phyloP scores from a whole-genome alignment of 2,113 vertebrate genomes.

The Dasyurus viverrinus region DNA sequence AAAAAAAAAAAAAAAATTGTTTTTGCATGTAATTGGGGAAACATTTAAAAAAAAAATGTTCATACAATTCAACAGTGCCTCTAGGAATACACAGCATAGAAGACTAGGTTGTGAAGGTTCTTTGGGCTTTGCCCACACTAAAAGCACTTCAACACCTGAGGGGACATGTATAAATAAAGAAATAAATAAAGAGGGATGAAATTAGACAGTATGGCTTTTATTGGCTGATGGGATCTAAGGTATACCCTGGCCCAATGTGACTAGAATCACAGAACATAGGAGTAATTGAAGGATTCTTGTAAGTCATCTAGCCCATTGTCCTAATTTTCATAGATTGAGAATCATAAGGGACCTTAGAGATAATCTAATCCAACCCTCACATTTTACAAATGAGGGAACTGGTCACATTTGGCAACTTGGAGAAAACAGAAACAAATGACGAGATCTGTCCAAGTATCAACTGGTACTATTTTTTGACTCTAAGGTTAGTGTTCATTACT shows the following conservation, averaged over 20 bases:
- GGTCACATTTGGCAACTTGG: background rate
- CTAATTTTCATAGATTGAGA: background rate
- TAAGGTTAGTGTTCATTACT: background rate
- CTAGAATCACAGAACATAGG: background rate
- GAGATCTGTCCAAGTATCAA: background rate
- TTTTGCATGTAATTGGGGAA: background rate
- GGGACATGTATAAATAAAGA: background rate
- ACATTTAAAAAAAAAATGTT: background rate
- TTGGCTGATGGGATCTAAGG: background rate
- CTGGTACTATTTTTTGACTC: background rate
- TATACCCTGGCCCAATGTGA: background rate
- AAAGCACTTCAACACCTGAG: background rate
- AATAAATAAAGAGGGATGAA: background rate
- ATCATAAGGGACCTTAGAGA: background rate
- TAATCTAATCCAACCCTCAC: background rate
- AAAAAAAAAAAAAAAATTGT: background rate
- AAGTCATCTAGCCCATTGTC: background rate
- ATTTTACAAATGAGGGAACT: background rate
- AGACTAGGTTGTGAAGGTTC: background rate
- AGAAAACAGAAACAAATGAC: background rate
- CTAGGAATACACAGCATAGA: background rate
- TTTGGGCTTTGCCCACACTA: background rate
- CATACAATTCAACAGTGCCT: background rate
- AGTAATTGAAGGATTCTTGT: background rate
- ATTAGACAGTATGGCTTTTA: background rate